Base-by-base conservation (phyloP, 2,113 vertebrate genomes). In the Cisticola juncidis region DNA sequence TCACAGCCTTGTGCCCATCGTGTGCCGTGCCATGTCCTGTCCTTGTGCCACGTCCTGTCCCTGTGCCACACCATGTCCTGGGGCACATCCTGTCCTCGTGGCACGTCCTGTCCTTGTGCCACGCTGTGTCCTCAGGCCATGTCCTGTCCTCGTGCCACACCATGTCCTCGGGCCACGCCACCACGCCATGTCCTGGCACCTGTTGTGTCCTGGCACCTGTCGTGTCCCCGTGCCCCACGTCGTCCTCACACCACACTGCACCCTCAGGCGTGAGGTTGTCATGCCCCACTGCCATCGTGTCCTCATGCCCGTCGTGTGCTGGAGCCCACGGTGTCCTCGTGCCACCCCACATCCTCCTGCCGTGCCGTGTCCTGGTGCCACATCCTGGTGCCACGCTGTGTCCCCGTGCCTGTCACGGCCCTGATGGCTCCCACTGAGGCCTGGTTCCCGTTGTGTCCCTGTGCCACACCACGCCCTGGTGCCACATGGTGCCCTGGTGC, bases 261-360 rank as follows among this genome's bases (percentile, higher is more conserved):
- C 45, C 70, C n/a, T 35, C 21, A 1, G 11, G 38, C n/a, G 61
- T 31, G 45, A 14, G 11, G 60, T 19, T 31, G 22, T 25, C 13
- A 0, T 0, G 16, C 28, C 1, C 61, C 16, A 0, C 6, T 9
- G 42, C 24, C 74, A 2, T 5, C 6, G 0, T n/a, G 11, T 42
- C 54, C 48, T 20, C 2, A 0, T 9, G 36, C 7, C 68, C 47
- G 4, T 4, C 2, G 0, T 11, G 6, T 14, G 20, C 51, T 26
- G 4, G 14, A 11, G 4, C 13, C 53, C 22, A 0, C 2, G 13
- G 19, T 20, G 31, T 42, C 66, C 36, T 21, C 8, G 10, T 38
- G 9, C 31, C 50, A 29, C 24, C 1, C 6, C 14, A 7, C 3
- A 2, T 17, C 47, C 18, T 53, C 2, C 3, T 28, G 61, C 66